Evolutionary conservation across 2,888 invertebrate species (phyloP), one percentile per base, ranked within the genome.

Genomic region (Apodemia zela): DNA sequence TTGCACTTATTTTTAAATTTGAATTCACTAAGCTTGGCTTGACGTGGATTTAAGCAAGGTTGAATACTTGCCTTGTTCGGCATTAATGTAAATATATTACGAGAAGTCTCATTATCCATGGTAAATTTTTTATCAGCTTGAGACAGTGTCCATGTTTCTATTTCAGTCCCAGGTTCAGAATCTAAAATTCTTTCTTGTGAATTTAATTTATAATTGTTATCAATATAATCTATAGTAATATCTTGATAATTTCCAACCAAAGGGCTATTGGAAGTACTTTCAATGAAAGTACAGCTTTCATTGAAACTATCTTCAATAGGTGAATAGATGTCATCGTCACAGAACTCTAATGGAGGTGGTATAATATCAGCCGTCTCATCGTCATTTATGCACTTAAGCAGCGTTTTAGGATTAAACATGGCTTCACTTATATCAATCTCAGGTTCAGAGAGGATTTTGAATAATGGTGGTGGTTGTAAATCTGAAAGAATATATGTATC

Each of bases 391-490:
- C 73, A 75, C 73, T 86, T 80, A 62, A 91, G 71, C 54, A 91
- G 72, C 49, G 76, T 78, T 78, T 81, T 85, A 4, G 90, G 90
- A 71, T 90, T 77, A 51, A 91, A 79, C 82, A 89, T 79, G 15
- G 77, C 73, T 21, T 79, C 75, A 65, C 81, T 81, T 63, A 86
- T 72, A 65, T 79, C 72, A 45, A 70, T 75, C 33, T 78, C 71
- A 3, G 63, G 47, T 67, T 63, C 61, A 67, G 57, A 38, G 35
- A 60, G 63, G 29, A 59, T 62, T 63, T 18, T 63, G 35, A 18
- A 49, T 57, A 49, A n/a, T 21, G 21, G 49, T 45, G 25, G 29
- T 21, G 47, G 35, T 58, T 63, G 59, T 60, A 62, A 49, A 25
- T 63, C 45, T 25, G 47, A 58, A 58, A 64, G 54, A 25, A 8